A percentile compares a stretch with the other conserved stretches of the same genome.
Conservation (phyloP, 1,140 invertebrate genomes). For the Bombus confusus region DNA sequence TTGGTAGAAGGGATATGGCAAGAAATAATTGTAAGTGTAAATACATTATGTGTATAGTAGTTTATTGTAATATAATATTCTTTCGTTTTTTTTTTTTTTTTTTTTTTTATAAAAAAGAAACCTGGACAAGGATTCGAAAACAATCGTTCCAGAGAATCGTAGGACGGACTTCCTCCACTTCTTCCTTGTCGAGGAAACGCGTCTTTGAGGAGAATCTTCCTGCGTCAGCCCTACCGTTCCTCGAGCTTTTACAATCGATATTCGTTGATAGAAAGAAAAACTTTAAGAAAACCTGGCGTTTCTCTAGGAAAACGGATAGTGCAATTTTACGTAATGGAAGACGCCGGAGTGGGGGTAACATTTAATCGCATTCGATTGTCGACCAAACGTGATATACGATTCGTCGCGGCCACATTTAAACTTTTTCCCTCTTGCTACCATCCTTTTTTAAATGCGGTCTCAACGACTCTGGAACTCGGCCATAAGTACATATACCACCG, state of each 20-base stretch:
- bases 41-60: no score
- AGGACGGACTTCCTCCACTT: background rate
- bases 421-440: background rate
- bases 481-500: background rate
- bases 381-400: constrained; percentile 29
- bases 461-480: background rate
- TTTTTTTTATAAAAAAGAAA: background rate
- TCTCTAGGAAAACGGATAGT: constrained; percentile 43
- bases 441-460: constrained; percentile 1
- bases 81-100: background rate
- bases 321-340: constrained; percentile 57
- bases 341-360: constrained; percentile 12
- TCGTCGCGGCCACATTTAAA: constrained; percentile 20
- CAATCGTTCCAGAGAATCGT: background rate
- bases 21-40: no score
- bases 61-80: background rate
- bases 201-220: background rate
- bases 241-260: background rate
- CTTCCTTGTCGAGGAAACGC: no score
- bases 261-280: constrained; percentile 58
- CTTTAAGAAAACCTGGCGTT: constrained; percentile 47
- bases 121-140: background rate
- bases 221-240: no score
- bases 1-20: no score
- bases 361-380: constrained; percentile 38